A percentile compares a stretch with the other conserved stretches of the same genome.
Conservation (phyloP, 2,797 vertebrate genomes). For the Huso huso region DNA sequence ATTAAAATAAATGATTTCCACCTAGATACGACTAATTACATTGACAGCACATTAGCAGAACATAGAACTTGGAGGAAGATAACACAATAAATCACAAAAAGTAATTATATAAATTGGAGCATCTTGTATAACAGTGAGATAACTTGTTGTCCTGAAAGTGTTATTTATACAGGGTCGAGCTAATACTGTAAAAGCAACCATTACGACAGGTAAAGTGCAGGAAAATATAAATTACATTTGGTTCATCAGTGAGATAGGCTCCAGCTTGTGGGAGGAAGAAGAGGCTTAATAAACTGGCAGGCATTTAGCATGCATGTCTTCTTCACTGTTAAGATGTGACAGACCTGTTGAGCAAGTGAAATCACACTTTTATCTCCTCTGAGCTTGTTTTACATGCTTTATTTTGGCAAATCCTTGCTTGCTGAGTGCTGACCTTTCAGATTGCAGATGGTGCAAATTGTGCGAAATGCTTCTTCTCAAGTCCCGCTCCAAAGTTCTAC, state of each 20-base stretch:
- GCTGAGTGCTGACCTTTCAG: no score
- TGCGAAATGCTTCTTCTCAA: no score
- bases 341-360: no score
- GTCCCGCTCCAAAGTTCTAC: no score
- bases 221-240: constrained; percentile 44
- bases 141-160: constrained; percentile 22
- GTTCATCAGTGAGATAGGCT: constrained; percentile 14
- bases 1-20: constrained; percentile 19
- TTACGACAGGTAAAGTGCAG: constrained; percentile 35
- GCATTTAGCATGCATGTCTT: neutral
- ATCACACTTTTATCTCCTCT: no score
- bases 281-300: constrained; percentile 5
- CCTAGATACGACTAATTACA: constrained; percentile 31
- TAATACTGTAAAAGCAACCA: constrained; percentile 39
- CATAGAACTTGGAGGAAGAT: constrained; percentile 18
- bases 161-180: constrained; percentile 39
- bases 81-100: constrained; percentile 32
- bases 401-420: no score
- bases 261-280: neutral
- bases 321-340: neutral
- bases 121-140: constrained; percentile 36
- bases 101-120: constrained; percentile 39
- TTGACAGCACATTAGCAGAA: constrained; percentile 30
- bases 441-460: no score
- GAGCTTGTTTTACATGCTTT: no score